Evolutionary conservation across 2,888 invertebrate species (phyloP), one percentile per base, ranked within the genome.

Genomic region (Achlya flavicornis): DNA sequence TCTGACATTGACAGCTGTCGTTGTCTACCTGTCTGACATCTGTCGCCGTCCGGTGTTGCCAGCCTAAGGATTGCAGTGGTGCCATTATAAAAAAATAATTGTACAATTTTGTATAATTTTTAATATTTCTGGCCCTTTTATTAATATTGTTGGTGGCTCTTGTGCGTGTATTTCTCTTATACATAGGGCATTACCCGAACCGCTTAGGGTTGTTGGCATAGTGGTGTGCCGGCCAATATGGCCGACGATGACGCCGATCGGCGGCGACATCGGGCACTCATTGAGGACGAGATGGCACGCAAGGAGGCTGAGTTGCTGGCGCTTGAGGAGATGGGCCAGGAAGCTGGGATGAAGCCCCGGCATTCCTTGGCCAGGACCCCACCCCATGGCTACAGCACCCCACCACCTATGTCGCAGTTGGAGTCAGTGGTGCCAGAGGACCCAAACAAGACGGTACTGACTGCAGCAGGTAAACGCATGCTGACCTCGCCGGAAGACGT

Each of bases 401-500:
- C 48, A 2, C 11, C 48, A 7, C 19, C 12, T 4, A 43, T 12
- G n/a, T n/a, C n/a, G n/a, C n/a, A n/a, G n/a, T n/a, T n/a, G n/a
- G n/a, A n/a, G n/a, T n/a, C n/a, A n/a, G n/a, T n/a, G n/a, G n/a
- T n/a, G n/a, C n/a, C n/a, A n/a, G n/a, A n/a, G n/a, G 35, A 7
- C 35, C 4, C 12, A 4, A 1, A 0, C 0, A 43, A 43, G 0
- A 43, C 43, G 12, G 43, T 43, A 3, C 12, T 43, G 12, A 43
- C 43, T 0, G 43, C 14, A 14, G 12, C 43, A 0, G 43, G 43
- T 4, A 43, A 43, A 3, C 12, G 43, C 3, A 43, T 14, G 43
- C n/a, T 46, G 0, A n/a, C 46, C 1, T 67, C 67, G 0, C 67
- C 67, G 0, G 62, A 65, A n/a, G 67, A 67, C 8, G 61, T 58